Evolutionary conservation across 2,797 vertebrate species (phyloP).

Genomic region (Luscinia luscinia): DNA sequence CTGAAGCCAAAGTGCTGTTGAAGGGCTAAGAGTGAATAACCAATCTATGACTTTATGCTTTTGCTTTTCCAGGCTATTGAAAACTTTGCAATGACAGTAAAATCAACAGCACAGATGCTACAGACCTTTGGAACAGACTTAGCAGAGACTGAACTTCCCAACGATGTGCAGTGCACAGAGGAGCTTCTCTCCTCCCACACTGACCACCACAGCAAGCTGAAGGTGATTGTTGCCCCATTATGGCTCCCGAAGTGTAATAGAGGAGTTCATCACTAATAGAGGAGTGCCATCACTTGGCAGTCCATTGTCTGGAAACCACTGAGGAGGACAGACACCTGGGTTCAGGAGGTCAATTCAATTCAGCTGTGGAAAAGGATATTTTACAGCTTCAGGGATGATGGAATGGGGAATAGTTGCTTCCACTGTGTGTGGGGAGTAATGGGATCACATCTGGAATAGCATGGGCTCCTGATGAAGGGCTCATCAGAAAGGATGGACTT

Average conservation of each 20-base stretch:
- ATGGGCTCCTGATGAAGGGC: not conserved
- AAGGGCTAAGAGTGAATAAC: not conserved
- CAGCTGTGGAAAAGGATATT: not conserved
- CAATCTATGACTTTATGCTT: not conserved
- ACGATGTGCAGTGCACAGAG: conserved; percentile 88
- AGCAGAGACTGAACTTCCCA: conserved; percentile 90
- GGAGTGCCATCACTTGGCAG: not conserved
- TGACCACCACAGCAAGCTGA: conserved; percentile 85
- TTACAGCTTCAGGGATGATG: not conserved
- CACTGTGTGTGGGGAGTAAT: not conserved
- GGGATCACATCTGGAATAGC: not conserved
- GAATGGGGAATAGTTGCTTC: not conserved
- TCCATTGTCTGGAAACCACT: not conserved
- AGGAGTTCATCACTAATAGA: not conserved
- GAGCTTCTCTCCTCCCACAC: conserved; percentile 86
- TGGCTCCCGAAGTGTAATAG: not conserved
- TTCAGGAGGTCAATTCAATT: not conserved
- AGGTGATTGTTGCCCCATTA: conserved; percentile 75
- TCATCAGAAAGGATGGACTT: not conserved
- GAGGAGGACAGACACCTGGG: not conserved
- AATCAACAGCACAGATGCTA: conserved; percentile 91
- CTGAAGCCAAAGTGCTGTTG: not conserved
- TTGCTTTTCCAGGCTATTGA: conserved; percentile 87
- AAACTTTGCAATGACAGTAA: conserved; percentile 94
- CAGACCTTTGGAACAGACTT: conserved; percentile 89